A percentile compares a stretch with the other conserved stretches of the same genome.
phyloP scores from a whole-genome alignment of 2,797 vertebrate genomes.

The Galaxias olidus region DNA sequence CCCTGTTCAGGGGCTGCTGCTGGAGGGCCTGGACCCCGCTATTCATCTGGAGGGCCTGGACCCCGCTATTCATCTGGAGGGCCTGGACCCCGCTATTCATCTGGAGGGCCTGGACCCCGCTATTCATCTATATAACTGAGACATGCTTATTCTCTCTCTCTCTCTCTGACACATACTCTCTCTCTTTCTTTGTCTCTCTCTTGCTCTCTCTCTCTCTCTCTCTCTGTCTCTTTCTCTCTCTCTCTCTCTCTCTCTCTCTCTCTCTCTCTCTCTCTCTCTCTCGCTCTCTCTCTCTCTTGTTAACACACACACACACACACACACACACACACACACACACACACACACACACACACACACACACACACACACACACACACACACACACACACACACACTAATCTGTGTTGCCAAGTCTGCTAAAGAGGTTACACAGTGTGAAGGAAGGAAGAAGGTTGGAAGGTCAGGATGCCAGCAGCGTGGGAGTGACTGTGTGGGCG shows the following conservation, averaged over 20 bases:
- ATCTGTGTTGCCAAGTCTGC: no score
- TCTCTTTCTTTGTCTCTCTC: no score
- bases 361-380: not conserved
- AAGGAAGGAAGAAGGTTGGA: no score
- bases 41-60: no score
- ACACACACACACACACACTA: no score
- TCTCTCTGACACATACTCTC: not conserved
- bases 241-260: no score
- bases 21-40: no score
- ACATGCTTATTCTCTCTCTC: not conserved
- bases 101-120: constrained; percentile 18
- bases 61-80: no score
- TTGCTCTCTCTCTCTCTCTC: not conserved
- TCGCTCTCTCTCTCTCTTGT: not conserved
- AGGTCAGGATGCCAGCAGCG: no score
- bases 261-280: not conserved
- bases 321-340: not conserved
- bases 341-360: not conserved
- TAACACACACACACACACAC: not conserved
- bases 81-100: not conserved
- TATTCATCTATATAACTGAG: not conserved
- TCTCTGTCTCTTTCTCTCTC: no score
- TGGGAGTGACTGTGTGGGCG: no score
- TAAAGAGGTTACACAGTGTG: no score
- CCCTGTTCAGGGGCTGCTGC: constrained; percentile 13